Percentiles rank a stretch among this genome's conserved stretches.
These are phyloP conservation scores for Poecile atricapillus DNA, from an alignment of 2,113 vertebrate species.

Conservation along the genomic window DNA sequence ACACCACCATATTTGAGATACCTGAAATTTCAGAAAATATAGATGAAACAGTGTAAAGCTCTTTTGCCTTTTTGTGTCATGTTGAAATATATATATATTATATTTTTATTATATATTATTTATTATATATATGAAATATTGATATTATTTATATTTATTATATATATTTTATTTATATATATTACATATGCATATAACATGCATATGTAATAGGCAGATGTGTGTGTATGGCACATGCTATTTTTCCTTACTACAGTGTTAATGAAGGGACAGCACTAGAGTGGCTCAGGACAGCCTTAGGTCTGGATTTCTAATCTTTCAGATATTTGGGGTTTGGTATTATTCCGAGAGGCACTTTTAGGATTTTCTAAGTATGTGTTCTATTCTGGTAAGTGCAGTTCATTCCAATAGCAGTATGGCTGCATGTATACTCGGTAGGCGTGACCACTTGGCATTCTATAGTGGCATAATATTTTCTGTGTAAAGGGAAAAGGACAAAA, in stretches of 20 bases:
- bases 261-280: background rate
- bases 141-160: too few relatives aligned
- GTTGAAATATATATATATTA: background rate
- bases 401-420: background rate
- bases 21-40: background rate
- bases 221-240: background rate
- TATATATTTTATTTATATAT: too few relatives aligned
- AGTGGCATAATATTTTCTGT: background rate
- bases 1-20: background rate
- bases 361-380: background rate
- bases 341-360: background rate
- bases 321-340: background rate
- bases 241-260: background rate
- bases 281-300: background rate
- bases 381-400: background rate
- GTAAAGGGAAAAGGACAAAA: background rate
- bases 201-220: rapidly evolving
- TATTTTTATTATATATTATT: too few relatives aligned
- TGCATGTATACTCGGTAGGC: rapidly evolving
- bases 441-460: background rate
- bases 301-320: background rate
- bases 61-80: background rate
- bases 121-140: too few relatives aligned
- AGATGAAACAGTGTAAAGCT: background rate
- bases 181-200: background rate